Evolutionary conservation across 2,797 vertebrate genomes (phyloP).

Genomic region (Pteropus rufus): DNA sequence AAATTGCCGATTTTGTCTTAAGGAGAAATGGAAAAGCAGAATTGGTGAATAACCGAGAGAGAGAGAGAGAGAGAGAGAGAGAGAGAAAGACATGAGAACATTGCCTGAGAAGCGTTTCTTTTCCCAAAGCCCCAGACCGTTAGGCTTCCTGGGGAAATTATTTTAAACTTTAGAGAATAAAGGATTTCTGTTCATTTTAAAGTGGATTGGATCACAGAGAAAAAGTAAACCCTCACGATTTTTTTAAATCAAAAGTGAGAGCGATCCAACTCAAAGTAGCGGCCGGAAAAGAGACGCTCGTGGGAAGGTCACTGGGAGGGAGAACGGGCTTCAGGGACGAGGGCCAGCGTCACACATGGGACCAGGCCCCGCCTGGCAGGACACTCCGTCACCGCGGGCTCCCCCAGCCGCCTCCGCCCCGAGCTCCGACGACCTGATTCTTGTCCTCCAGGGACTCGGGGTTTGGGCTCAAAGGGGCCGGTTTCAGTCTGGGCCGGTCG

Average conservation of each 20-base stretch:
- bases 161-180: constrained; percentile 4
- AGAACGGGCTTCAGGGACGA: not conserved
- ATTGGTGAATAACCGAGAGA: not conserved
- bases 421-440: too few species aligned
- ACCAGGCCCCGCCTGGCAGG: too few species aligned
- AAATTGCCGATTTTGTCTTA: constrained; percentile 11
- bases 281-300: not conserved
- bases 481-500: too few species aligned
- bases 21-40: not conserved
- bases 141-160: not conserved
- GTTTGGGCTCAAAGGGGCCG: too few species aligned
- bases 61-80: too few species aligned
- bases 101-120: not conserved
- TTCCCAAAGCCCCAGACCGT: not conserved
- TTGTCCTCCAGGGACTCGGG: too few species aligned
- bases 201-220: not conserved
- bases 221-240: not conserved
- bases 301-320: not conserved
- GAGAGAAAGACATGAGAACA: not conserved
- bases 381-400: too few species aligned
- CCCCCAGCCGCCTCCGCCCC: too few species aligned
- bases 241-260: not conserved
- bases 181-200: constrained; percentile 14
- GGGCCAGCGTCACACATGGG: too few species aligned
- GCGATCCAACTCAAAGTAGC: not conserved